Evolutionary conservation across 2,888 invertebrate species (phyloP).

Genomic region (Pristionchus entomophagus): DNA sequence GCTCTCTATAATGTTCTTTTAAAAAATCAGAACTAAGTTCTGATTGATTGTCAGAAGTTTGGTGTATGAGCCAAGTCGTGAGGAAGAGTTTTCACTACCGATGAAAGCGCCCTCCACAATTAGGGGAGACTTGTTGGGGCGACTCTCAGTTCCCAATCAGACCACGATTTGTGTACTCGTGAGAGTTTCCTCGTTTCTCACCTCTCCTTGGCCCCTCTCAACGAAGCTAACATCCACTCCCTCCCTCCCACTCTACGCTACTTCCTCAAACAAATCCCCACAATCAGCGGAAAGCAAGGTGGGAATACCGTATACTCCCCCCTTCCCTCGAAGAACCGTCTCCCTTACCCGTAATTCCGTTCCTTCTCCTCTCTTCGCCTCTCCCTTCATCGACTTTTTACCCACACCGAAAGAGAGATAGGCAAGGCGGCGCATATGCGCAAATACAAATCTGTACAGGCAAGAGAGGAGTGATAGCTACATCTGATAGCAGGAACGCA

Average conservation of each 20-base stretch:
- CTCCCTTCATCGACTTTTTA: constrained; percentile 37
- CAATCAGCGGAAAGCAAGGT: constrained; percentile 1
- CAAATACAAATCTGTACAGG: constrained; percentile 19
- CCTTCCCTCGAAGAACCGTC: constrained; percentile 1
- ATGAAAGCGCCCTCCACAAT: constrained; percentile 33
- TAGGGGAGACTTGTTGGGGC: constrained; percentile 22
- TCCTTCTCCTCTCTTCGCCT: neutral
- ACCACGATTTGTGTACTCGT: constrained; percentile 23
- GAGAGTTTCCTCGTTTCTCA: neutral
- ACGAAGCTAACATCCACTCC: neutral
- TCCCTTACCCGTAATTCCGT: constrained; percentile 9
- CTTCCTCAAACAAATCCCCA: constrained; percentile 1
- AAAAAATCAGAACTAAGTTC: no score
- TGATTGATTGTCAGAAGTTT: no score
- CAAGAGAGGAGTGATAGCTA: neutral
- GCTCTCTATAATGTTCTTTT: no score
- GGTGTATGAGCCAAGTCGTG: no score
- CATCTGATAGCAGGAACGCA: neutral
- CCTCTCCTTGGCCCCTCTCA: neutral
- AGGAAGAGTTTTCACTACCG: no score
- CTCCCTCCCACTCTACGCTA: neutral
- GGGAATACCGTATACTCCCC: constrained; percentile 27
- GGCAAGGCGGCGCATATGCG: constrained; percentile 31
- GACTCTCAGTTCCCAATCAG: constrained; percentile 14
- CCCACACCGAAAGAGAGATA: constrained; percentile 38